Evolutionary conservation across 2,888 invertebrate species (phyloP).

Genomic region (Bellardia bayeri): DNA sequence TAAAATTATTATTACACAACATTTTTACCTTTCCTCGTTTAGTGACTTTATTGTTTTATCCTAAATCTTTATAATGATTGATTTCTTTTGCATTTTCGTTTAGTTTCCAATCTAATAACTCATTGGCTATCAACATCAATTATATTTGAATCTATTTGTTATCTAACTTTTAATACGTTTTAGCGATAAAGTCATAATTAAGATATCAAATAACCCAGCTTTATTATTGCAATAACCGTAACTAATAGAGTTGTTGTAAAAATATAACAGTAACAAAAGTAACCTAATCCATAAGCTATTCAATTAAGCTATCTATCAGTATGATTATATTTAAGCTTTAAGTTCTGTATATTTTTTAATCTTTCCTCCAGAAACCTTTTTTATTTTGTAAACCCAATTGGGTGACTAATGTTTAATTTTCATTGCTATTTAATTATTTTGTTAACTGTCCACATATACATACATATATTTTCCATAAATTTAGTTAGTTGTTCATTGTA

Average conservation of each 20-base stretch:
- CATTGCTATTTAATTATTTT: constrained; percentile 14
- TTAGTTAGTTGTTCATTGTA: neutral
- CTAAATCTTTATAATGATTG: neutral
- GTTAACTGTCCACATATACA: constrained; percentile 41
- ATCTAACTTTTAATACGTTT: neutral
- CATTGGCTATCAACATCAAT: constrained; percentile 9
- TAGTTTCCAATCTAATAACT: constrained; percentile 36
- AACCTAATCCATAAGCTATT: neutral
- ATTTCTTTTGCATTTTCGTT: neutral
- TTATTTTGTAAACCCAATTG: neutral
- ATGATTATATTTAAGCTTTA: neutral
- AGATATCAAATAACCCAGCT: constrained; percentile 32
- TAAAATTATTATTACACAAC: neutral
- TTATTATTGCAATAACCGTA: constrained; percentile 29
- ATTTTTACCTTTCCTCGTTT: neutral
- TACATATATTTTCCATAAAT: constrained; percentile 17
- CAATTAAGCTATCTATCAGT: constrained; percentile 10
- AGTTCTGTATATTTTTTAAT: neutral
- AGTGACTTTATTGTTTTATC: neutral
- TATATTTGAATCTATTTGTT: constrained; percentile 24
- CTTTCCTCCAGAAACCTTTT: neutral
- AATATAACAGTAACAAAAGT: neutral
- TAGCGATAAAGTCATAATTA: constrained; percentile 19
- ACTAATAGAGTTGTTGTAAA: constrained; percentile 10
- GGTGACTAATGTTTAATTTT: constrained; percentile 7